phyloP scores from a whole-genome alignment of 2,797 vertebrate species.

The Ctenosaura bakeri region DNA sequence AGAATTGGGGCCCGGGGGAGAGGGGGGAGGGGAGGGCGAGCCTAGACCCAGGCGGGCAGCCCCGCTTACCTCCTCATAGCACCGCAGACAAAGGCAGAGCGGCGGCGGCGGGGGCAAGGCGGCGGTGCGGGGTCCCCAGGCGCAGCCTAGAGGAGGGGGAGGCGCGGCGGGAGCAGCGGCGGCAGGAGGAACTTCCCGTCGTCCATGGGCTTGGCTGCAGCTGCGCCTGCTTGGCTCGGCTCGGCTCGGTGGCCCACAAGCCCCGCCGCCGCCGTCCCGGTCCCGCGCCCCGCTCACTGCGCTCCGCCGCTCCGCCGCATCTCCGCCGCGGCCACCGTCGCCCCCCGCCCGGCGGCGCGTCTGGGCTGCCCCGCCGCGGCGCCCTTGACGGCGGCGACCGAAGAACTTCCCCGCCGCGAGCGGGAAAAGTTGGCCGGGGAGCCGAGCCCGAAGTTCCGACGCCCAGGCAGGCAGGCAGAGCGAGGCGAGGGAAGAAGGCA shows the following conservation, averaged over 20 bases:
- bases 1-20: not conserved
- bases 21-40: not conserved
- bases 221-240: constrained; percentile 27
- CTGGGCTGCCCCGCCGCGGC: not conserved
- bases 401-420: too few species aligned
- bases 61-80: constrained; percentile 59
- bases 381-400: too few species aligned
- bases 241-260: too few species aligned
- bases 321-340: constrained; percentile 7
- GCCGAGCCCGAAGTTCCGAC: too few species aligned
- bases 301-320: not conserved
- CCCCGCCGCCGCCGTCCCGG: not conserved
- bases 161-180: not conserved
- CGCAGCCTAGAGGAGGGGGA: constrained; percentile 41
- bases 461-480: too few species aligned
- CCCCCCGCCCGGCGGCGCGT: not conserved
- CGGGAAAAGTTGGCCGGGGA: not conserved
- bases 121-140: constrained; percentile 21
- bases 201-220: constrained; percentile 52
- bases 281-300: constrained; percentile 13
- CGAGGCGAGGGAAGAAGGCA: not conserved
- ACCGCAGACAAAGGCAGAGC: constrained; percentile 42
- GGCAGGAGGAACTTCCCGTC: constrained; percentile 29
- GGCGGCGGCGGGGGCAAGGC: not conserved
- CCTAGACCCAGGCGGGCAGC: not conserved